Base-by-base conservation (phyloP, 2,797 vertebrate genomes). In the Pseudochirops cupreus region DNA sequence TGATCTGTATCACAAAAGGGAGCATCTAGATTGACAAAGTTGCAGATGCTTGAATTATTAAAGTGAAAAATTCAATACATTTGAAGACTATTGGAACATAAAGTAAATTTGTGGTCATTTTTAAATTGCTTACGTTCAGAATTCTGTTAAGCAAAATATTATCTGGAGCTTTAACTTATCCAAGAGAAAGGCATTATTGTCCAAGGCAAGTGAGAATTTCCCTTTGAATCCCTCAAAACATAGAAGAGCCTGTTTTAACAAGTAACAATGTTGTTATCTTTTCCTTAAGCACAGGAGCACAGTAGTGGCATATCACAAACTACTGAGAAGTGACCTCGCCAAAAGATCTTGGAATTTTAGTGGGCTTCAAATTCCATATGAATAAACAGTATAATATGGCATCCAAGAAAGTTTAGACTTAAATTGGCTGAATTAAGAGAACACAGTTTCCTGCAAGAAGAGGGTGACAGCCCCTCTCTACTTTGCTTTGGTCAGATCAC, bases 111-210 rank as follows among this genome's bases (percentile, higher is more conserved):
- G 46, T 91, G 52, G 39, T 94, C 87, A 55, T 89, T 90, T 95
- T 92, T 56, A 31, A 93, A 93, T n/a, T 59, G 28, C 62, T 93
- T 53, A 95, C 96, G 82, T 92, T 92, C 62, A 91, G 90, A 67
- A 91, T 91, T 96, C 39, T 94, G 29, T 7, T 74, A 12, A 93
- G 87, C 62, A 31, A 89, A 18, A 39, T n/a, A 55, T 55, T 96
- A 92, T 96, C 56, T 93, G 52, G 46, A 57, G 21, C 4, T 91
- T 3, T 56, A n/a, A 92, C 67, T 62, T 67, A 74, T n/a, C 31
- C 62, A 96, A 96, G 7, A 92, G 58, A 94, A 94, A 95, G 92
- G 90, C 95, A 91, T 94, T 93, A 59, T 5, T 95, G 28, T 21
- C 11, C 21, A 91, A 31, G 50, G 59, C 26, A 52, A 96, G 9